Percentiles rank a stretch among this genome's conserved stretches.
Conservation (phyloP, 1,140 invertebrate genomes). For the Phymorhynchus buccinoides region DNA sequence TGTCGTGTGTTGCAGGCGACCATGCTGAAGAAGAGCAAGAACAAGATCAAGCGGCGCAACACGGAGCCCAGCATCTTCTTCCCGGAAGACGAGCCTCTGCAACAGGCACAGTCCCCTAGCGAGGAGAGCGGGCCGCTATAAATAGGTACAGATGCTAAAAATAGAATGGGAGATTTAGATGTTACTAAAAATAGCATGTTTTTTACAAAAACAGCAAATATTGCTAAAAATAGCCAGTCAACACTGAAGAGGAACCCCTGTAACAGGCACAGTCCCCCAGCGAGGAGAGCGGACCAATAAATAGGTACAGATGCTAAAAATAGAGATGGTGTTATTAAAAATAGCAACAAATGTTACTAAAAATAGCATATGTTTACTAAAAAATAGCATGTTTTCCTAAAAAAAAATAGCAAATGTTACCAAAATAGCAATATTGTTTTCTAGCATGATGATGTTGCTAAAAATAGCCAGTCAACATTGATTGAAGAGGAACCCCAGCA, state of each 20-base stretch:
- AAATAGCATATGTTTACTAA: too few species aligned
- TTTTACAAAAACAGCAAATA: too few species aligned
- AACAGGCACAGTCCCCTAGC: conserved; percentile 67
- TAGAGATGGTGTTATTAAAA: too few species aligned
- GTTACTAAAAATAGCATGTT: too few species aligned
- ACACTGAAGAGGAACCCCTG: conserved; percentile 68
- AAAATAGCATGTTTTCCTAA: too few species aligned
- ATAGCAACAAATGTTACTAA: too few species aligned
- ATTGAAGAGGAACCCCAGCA: conserved; percentile 68
- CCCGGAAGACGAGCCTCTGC: conserved; percentile 68
- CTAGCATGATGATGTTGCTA: too few species aligned
- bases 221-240: too few species aligned
- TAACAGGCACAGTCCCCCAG: conserved; percentile 67
- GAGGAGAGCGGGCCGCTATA: conserved; percentile 71
- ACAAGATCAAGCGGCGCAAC: conserved; percentile 92
- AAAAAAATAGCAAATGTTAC: too few species aligned
- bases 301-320: conserved; percentile 24
- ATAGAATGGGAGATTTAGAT: too few species aligned
- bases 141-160: conserved; percentile 44
- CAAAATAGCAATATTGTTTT: too few species aligned
- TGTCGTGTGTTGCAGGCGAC: conserved; percentile 72
- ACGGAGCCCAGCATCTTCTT: conserved; percentile 78
- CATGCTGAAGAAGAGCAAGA: conserved; percentile 87
- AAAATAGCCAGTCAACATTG: too few species aligned
- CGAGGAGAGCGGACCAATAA: conserved; percentile 71